Conservation (phyloP, 2,888 invertebrate genomes). For the Charanyca ferruginea region DNA sequence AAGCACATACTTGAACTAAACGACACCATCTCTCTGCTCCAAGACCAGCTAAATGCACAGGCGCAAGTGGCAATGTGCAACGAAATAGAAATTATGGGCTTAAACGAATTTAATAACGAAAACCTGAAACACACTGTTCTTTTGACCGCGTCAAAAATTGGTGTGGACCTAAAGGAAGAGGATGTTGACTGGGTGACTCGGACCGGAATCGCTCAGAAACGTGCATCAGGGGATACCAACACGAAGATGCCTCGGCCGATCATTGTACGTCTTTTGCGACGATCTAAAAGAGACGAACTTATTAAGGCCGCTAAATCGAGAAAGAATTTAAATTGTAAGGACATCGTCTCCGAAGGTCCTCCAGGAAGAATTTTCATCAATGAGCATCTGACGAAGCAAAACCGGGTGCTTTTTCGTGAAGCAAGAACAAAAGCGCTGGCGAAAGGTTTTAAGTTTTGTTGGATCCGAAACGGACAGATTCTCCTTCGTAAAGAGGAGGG, state of each 20-base stretch:
- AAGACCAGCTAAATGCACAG: background rate
- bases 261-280: slow-evolving; percentile 1
- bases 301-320: background rate
- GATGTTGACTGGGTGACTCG: slow-evolving; percentile 5
- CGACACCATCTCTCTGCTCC: background rate
- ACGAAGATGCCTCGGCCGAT: slow-evolving; percentile 1
- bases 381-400: too few species aligned
- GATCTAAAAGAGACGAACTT: slow-evolving; percentile 1
- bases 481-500: background rate
- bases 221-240: background rate
- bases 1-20: background rate
- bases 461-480: background rate
- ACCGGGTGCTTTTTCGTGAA: too few species aligned
- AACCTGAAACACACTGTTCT: background rate
- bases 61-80: background rate
- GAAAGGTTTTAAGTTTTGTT: background rate
- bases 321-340: background rate
- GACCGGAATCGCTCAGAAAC: background rate
- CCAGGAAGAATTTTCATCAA: too few species aligned
- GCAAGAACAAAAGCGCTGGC: background rate
- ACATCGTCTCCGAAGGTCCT: background rate
- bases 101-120: background rate
- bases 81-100: background rate
- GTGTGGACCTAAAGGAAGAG: background rate
- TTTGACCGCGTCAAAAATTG: background rate